phyloP scores from a whole-genome alignment of 2,797 vertebrate genomes.

The Tokudaia muenninki region DNA sequence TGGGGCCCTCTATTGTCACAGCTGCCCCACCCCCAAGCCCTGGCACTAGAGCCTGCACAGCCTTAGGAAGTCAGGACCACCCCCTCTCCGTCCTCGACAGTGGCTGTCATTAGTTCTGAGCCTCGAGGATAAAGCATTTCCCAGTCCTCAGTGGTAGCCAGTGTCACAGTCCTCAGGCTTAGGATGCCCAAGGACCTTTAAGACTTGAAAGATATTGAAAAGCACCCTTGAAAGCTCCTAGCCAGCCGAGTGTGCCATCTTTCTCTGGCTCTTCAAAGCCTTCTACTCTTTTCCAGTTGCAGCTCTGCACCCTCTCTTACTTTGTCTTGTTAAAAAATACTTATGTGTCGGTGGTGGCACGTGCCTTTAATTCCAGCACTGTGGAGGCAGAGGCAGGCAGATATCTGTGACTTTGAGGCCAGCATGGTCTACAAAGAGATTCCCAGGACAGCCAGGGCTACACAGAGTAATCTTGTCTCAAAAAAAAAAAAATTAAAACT shows the following conservation, averaged over 20 bases:
- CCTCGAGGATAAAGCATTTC: neutral
- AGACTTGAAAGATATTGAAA: neutral
- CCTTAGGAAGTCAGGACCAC: neutral
- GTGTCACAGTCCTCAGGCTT: neutral
- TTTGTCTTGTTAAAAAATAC: too few species aligned
- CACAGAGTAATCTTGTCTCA: neutral
- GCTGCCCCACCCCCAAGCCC: neutral
- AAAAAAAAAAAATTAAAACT: neutral
- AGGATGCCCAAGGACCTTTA: neutral
- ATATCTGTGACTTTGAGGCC: neutral
- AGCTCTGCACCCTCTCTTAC: neutral
- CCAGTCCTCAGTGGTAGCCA: neutral
- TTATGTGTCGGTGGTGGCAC: neutral
- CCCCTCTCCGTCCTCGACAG: neutral
- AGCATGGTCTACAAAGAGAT: neutral
- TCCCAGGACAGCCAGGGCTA: neutral
- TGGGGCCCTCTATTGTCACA: neutral
- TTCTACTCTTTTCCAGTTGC: neutral
- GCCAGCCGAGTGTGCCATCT: neutral
- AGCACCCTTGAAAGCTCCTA: neutral
- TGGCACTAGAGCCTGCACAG: neutral
- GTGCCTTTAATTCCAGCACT: neutral
- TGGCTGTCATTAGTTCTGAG: neutral
- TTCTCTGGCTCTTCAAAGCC: neutral
- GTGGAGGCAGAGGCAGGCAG: neutral